Evolutionary conservation across 2,797 vertebrate species (phyloP).

Genomic region (Thalassophryne amazonica): DNA sequence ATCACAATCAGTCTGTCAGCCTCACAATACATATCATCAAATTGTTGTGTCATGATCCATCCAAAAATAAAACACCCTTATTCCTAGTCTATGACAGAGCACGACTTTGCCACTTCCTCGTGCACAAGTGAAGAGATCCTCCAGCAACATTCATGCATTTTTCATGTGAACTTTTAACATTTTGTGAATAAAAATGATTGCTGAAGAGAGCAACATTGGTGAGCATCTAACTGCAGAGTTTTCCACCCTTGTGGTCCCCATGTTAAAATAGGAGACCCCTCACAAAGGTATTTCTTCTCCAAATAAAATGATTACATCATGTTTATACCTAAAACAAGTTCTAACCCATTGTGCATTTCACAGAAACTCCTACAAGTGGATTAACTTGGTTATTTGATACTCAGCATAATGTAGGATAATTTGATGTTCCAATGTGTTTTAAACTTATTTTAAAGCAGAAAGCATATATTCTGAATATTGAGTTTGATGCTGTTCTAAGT

Average conservation of each 20-base stretch:
- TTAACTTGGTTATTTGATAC: neutral
- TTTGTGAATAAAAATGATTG: slow-evolving; percentile 69
- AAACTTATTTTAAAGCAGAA: neutral
- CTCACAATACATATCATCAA: too few relatives aligned
- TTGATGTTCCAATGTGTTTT: neutral
- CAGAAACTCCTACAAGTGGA: neutral
- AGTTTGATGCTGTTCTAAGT: too few relatives aligned
- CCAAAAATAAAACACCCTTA: too few relatives aligned
- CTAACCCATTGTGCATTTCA: neutral
- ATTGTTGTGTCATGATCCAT: too few relatives aligned
- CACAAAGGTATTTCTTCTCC: neutral
- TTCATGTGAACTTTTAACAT: slow-evolving; percentile 80
- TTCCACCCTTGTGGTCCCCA: neutral
- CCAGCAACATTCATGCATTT: slow-evolving; percentile 72
- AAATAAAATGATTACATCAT: neutral
- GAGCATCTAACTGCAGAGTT: slow-evolving; percentile 25
- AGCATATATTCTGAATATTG: neutral
- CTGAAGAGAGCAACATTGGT: slow-evolving; percentile 58
- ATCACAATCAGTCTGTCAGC: too few relatives aligned
- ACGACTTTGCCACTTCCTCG: slow-evolving; percentile 38
- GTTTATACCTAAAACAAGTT: slow-evolving; percentile 3
- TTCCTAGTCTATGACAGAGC: slow-evolving; percentile 23
- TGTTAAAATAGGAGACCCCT: slow-evolving; percentile 3
- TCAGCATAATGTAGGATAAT: neutral
- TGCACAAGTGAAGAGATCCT: slow-evolving; percentile 56